Evolutionary conservation across 2,797 vertebrate species (phyloP).

Genomic region (Kryptolebias ocellatus): DNA sequence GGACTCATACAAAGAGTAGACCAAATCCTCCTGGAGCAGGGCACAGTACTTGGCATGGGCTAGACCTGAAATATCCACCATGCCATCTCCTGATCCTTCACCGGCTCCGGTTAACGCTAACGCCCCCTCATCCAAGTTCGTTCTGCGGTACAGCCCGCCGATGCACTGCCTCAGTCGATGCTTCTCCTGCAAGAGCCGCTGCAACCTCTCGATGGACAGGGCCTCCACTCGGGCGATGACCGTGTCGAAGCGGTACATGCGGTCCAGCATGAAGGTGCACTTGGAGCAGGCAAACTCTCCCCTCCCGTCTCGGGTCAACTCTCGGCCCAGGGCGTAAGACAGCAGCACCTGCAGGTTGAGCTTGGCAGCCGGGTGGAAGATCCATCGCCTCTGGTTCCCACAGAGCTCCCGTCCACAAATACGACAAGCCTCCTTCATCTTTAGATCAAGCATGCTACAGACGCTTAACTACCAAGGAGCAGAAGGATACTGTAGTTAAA

Average conservation of each 20-base stretch:
- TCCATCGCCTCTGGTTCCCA: slow-evolving; percentile 96
- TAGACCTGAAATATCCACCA: slow-evolving; percentile 86
- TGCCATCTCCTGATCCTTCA: slow-evolving; percentile 66
- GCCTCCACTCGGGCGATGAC: slow-evolving; percentile 91
- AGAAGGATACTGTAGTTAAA: background rate
- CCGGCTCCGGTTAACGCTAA: slow-evolving; percentile 41
- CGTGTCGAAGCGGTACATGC: slow-evolving; percentile 91
- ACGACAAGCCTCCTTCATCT: slow-evolving; percentile 91
- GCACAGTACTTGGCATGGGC: slow-evolving; percentile 87
- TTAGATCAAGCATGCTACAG: slow-evolving; percentile 74
- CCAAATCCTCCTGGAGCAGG: slow-evolving; percentile 90
- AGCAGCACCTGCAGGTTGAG: slow-evolving; percentile 95
- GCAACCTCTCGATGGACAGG: slow-evolving; percentile 90
- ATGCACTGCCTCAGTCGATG: slow-evolving; percentile 91
- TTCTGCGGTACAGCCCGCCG: slow-evolving; percentile 85
- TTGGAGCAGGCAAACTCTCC: slow-evolving; percentile 97
- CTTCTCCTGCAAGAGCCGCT: slow-evolving; percentile 90
- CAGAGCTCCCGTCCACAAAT: slow-evolving; percentile 94
- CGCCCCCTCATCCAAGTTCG: slow-evolving; percentile 75
- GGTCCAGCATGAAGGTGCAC: slow-evolving; percentile 96
- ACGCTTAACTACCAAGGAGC: background rate
- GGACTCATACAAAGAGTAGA: slow-evolving; percentile 90
- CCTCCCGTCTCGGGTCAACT: slow-evolving; percentile 89
- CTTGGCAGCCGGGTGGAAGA: slow-evolving; percentile 93
- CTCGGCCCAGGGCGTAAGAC: slow-evolving; percentile 90